A percentile compares a stretch with the other conserved stretches of the same genome.
These are phyloP conservation scores for Hylomyscus alleni DNA, from an alignment of 2,797 vertebrate species.

Conservation along the genomic window DNA sequence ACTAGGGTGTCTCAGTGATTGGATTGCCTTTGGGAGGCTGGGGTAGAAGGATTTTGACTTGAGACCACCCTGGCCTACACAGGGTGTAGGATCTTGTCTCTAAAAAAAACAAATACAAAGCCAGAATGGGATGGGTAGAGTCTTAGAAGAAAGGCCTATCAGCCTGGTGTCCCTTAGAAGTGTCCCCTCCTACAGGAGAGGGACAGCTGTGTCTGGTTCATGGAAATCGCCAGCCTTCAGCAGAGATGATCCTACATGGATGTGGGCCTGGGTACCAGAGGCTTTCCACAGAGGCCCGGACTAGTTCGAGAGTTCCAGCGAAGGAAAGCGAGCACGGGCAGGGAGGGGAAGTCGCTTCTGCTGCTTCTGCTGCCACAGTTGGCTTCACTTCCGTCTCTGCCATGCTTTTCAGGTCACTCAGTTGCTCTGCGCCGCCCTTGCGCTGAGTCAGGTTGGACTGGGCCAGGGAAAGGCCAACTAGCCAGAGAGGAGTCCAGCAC, in stretches of 20 bases:
- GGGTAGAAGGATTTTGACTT: not conserved
- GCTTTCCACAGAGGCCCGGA: too few species aligned
- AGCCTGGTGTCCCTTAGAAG: not conserved
- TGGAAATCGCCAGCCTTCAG: not conserved
- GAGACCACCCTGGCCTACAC: not conserved
- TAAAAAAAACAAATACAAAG: not conserved
- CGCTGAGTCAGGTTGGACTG: too few species aligned
- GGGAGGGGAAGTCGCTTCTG: too few species aligned
- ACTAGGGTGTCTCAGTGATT: not conserved
- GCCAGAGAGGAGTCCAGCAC: too few species aligned
- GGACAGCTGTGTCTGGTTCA: not conserved
- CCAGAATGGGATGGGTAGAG: not conserved
- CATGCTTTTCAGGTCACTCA: too few species aligned
- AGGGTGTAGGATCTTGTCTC: not conserved
- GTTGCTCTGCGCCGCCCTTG: too few species aligned
- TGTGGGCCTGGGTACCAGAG: too few species aligned
- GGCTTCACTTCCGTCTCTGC: too few species aligned
- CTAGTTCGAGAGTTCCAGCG: too few species aligned
- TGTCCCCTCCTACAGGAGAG: not conserved
- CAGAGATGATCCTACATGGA: fast-evolving
- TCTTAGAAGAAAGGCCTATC: slow-evolving; percentile 3
- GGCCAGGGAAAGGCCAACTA: too few species aligned
- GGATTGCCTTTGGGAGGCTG: not conserved
- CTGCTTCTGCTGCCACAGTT: too few species aligned
- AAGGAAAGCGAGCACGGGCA: too few species aligned